phyloP scores from a whole-genome alignment of 2,113 vertebrate species.

The Mobula hypostoma region DNA sequence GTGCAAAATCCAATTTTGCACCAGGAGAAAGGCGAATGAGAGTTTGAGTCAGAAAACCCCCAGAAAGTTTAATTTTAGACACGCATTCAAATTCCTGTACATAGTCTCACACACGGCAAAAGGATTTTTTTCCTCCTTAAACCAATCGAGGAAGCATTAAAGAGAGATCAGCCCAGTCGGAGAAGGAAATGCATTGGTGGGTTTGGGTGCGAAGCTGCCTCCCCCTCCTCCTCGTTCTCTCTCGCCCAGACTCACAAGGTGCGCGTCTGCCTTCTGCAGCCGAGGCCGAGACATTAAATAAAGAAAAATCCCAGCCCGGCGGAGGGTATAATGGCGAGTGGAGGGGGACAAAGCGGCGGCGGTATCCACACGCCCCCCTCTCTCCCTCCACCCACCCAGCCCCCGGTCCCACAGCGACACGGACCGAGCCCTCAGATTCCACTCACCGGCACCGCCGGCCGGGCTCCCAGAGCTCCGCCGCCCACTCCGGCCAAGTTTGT shows the following conservation, averaged over 20 bases:
- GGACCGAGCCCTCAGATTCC: too few species aligned
- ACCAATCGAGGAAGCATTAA: not conserved
- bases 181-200: not conserved
- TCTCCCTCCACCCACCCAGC: not conserved
- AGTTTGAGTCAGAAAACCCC: not conserved
- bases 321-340: too few species aligned
- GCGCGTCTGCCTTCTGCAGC: too few species aligned
- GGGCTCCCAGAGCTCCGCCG: not conserved
- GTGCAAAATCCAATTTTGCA: not conserved
- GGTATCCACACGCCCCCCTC: not conserved
- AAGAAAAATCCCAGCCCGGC: too few species aligned
- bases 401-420: not conserved
- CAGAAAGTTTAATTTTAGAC: slow-evolving; percentile 9
- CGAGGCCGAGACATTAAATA: too few species aligned
- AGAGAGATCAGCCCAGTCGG: not conserved
- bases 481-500: not conserved
- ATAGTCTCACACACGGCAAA: not conserved
- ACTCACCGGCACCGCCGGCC: not conserved
- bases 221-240: too few species aligned
- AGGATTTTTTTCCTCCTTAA: too few species aligned
- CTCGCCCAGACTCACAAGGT: too few species aligned
- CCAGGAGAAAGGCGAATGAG: not conserved
- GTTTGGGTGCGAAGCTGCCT: not conserved
- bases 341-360: not conserved
- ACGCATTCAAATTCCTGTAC: not conserved